Percentiles rank a stretch among this genome's conserved stretches.
phyloP scores from a whole-genome alignment of 1,140 invertebrate genomes.

The Drosophila lacertosa region DNA sequence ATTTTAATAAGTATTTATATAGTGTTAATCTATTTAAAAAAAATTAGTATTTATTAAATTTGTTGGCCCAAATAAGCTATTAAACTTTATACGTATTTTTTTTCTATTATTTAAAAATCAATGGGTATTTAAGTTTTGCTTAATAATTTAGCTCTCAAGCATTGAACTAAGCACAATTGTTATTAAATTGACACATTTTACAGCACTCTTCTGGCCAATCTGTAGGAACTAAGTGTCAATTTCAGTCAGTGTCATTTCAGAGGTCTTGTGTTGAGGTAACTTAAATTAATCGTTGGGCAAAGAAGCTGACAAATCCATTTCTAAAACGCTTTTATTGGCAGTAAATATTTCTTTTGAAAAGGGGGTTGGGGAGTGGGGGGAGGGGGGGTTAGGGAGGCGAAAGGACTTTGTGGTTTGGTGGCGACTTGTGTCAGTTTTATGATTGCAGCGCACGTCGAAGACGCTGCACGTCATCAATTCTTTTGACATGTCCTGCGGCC shows the following conservation, averaged over 20 bases:
- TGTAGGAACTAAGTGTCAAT: neutral
- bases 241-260: conserved; percentile 18
- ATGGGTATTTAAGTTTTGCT: too few relatives aligned
- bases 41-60: too few relatives aligned
- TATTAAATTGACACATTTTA: neutral
- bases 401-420: neutral
- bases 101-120: too few relatives aligned
- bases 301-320: conserved; percentile 49
- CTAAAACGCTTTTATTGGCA: conserved; percentile 47
- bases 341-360: conserved; percentile 8
- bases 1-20: too few relatives aligned
- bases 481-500: conserved; percentile 70
- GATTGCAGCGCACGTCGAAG: conserved; percentile 69
- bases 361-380: neutral
- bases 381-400: too few relatives aligned
- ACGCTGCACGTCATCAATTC: conserved; percentile 68
- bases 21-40: too few relatives aligned
- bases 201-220: neutral
- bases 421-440: conserved; percentile 48
- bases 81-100: too few relatives aligned
- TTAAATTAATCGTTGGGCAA: conserved; percentile 52
- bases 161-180: too few relatives aligned
- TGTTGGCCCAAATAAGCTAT: too few relatives aligned
- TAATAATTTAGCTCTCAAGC: too few relatives aligned
- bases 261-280: conserved; percentile 16